Base-by-base conservation (phyloP, 2,113 vertebrate genomes). In the Hipposideros armiger region DNA sequence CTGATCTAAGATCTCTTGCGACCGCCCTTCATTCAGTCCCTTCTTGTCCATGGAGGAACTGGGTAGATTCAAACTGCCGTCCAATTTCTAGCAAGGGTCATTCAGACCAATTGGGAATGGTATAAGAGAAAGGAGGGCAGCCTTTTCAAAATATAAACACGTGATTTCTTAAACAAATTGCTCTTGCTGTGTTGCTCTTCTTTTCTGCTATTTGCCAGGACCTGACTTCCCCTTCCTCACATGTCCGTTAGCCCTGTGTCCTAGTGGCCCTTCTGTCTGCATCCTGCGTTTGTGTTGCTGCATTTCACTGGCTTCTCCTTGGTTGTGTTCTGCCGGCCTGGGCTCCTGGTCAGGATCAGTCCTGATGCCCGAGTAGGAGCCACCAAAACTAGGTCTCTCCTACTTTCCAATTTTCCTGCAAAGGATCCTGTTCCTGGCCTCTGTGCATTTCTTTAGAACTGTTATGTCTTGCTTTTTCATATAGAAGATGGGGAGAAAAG, bases 241-340 rank as follows among this genome's bases (percentile, higher is more conserved):
- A 11, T 22, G 22, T 17, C 74, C 47, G n/a, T 47, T 47, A 47
- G 36, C 19, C 28, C 4, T 26, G 22, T 67, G 28, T 42, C 64
- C 19, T 17, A 0, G 7, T 2, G 7, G 28, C 26, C 36, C 42
- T 64, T 36, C 36, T 11, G 14, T 36, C 42, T 17, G 26, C 17
- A 5, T 54, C 32, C 32, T 66, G 74, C 11, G 11, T 74, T 45
- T 78, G 16, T 40, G 32, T 6, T 40, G 10, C 60, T 54, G 0
- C 0, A 0, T 56, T 64, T 54, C 56, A 62, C n/a, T 92, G 1
- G 10, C 22, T 7, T 54, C 40, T 62, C 17, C 7, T 11, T 15
- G 13, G 3, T 70, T 2, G 1, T 19, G 47, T 67, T 15, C 54
- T 2, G 0, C 26, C 15, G 30, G 7, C 36, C 26, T 0, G 0